Percentiles rank a stretch among this genome's conserved stretches.
phyloP scores from a whole-genome alignment of 2,113 vertebrate species.

The Montifringilla adamsi region DNA sequence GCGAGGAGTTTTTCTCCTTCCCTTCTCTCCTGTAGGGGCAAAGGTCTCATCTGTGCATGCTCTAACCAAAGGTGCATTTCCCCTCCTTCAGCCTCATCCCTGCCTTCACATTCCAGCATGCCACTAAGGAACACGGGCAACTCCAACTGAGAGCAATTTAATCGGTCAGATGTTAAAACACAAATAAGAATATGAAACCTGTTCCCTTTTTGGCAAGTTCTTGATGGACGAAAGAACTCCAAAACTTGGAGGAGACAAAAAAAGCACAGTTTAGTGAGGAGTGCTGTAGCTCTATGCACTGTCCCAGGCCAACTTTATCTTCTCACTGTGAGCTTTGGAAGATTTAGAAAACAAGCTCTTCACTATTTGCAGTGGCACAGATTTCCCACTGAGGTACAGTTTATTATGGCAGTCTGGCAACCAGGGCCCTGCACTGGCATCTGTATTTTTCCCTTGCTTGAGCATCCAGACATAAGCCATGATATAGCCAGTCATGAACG shows the following conservation, averaged over 20 bases:
- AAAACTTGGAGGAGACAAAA: not conserved
- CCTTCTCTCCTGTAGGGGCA: not conserved
- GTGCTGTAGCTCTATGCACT: constrained; percentile 28
- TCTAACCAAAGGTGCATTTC: not conserved
- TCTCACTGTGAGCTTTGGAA: constrained; percentile 88
- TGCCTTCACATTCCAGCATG: not conserved
- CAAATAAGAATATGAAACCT: not conserved
- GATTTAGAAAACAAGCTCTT: constrained; percentile 94
- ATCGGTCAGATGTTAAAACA: not conserved
- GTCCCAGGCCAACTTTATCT: constrained; percentile 87
- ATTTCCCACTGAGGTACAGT: constrained; percentile 96
- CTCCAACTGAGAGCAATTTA: constrained; percentile 21
- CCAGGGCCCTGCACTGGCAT: constrained; percentile 37
- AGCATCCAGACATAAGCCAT: constrained; percentile 82
- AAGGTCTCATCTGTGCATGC: not conserved
- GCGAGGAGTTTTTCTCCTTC: not conserved
- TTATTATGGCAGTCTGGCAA: constrained; percentile 87
- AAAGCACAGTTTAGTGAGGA: not conserved
- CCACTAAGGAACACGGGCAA: not conserved
- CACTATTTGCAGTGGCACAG: constrained; percentile 85
- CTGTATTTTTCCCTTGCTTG: constrained; percentile 32
- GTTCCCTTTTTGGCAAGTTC: not conserved
- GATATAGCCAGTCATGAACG: constrained; percentile 96
- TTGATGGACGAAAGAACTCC: not conserved
- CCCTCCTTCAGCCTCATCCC: not conserved